Evolutionary conservation across 2,888 invertebrate species (phyloP).

Genomic region (Plebejus melissa): DNA sequence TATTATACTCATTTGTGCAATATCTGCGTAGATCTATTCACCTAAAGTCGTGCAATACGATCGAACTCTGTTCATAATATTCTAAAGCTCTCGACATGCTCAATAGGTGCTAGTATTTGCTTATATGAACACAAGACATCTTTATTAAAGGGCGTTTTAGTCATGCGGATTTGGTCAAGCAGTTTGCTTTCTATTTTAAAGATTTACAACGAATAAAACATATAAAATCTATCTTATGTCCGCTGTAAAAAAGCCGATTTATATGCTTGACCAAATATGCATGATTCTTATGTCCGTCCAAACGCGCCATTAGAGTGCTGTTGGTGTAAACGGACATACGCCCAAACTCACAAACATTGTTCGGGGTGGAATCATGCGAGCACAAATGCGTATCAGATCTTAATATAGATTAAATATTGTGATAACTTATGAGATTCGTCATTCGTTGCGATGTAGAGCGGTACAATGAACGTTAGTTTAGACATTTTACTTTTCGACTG

Average conservation of each 20-base stretch:
- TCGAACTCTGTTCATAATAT: conserved; percentile 28
- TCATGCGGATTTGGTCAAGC: background rate
- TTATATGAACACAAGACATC: conserved; percentile 24
- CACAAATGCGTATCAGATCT: conserved; percentile 75
- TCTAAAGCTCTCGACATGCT: conserved; percentile 37
- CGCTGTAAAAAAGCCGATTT: background rate
- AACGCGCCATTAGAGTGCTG: background rate
- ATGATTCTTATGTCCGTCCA: background rate
- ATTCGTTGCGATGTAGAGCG: conserved; percentile 64
- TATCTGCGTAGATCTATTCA: background rate
- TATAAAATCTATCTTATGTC: background rate
- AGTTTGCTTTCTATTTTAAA: background rate
- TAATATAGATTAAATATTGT: conserved; percentile 74
- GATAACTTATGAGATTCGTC: conserved; percentile 76
- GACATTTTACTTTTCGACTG: conserved; percentile 63
- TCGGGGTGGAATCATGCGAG: conserved; percentile 41
- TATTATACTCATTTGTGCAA: background rate
- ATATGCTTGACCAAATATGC: background rate
- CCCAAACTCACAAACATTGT: conserved; percentile 18
- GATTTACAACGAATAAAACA: background rate
- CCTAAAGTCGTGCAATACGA: conserved; percentile 25
- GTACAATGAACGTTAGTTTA: conserved; percentile 73
- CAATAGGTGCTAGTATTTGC: conserved; percentile 40
- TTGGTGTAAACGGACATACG: background rate
- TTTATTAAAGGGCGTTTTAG: background rate